These are phyloP conservation scores for Cnemophilus loriae DNA, from an alignment of 2,113 vertebrate genomes.

Conservation along the genomic window DNA sequence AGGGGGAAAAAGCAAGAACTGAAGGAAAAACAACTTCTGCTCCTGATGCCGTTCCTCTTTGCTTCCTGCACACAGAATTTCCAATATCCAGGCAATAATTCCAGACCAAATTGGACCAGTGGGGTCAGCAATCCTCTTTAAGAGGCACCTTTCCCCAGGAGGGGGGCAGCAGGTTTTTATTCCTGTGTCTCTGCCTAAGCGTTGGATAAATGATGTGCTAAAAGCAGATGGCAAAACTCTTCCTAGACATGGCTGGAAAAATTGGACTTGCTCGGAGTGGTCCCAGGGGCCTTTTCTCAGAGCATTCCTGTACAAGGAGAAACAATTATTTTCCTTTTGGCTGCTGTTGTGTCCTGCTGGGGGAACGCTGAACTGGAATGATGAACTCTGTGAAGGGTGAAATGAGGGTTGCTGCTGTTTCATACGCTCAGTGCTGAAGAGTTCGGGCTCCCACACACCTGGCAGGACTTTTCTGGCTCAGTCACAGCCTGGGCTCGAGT, in stretches of 20 bases:
- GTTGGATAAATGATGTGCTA: slow-evolving; percentile 28
- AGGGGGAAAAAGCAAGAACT: background rate
- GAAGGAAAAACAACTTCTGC: background rate
- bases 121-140: background rate
- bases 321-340: slow-evolving; percentile 28
- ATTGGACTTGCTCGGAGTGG: background rate
- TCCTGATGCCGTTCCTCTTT: background rate
- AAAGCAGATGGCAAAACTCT: slow-evolving; percentile 3
- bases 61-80: background rate
- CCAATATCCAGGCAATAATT: background rate
- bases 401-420: background rate
- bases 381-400: background rate
- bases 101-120: background rate
- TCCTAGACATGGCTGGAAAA: background rate
- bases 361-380: background rate
- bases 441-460: background rate
- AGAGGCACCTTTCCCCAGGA: background rate
- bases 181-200: background rate
- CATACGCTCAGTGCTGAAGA: background rate
- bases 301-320: background rate
- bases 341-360: background rate
- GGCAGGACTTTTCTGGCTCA: background rate
- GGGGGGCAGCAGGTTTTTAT: background rate
- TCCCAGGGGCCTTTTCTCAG: background rate
- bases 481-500: background rate